Evolutionary conservation across 2,888 invertebrate species (phyloP), one percentile per base, ranked within the genome.

Genomic region (Terebella lapidaria): DNA sequence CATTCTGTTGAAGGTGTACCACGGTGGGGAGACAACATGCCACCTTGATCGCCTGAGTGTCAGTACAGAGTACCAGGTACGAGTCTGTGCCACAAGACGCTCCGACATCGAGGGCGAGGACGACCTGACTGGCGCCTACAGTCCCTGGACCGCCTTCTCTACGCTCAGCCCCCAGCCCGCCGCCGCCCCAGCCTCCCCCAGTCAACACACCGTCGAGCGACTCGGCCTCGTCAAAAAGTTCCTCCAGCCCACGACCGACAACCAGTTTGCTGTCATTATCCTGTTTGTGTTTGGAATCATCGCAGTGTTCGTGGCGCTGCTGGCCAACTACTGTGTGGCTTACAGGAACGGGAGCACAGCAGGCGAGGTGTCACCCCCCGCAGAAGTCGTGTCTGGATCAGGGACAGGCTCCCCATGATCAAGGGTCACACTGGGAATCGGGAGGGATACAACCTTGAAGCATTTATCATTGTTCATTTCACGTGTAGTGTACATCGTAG

Each of bases 41-140:
- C 88, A 77, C 84, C 85, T 81, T 59, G 72, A 75, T 30, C 86
- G 87, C 75, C 84, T 92, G 76, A 87, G 89, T 71, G 84, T 87
- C 56, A 89, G 89, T 72, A 85, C 85, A 58, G 89, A 89, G 76
- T 92, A 92, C 65, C 82, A 82, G 83, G 87, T 89, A 72, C 87
- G 92, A 58, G 90, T 92, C 66, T 88, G 89, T 81, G 88, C 89
- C 28, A 86, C 91, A 72, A 86, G 78, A 67, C 24, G 85, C 85
- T 71, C 84, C 90, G 25, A 10, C 18, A 29, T 22, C 3, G 51
- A 57, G 58, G 20, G 22, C 10, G 27, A 53, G 26, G 27, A 20
- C 4, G 56, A 54, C 51, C 54, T 62, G 29, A 49, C 22, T 3
- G 62, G 62, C 24, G 59, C 62, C 28, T 62, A 45, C 60, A 53